Percentiles rank a stretch among this genome's conserved stretches.
Evolutionary conservation across 2,888 invertebrate genomes (phyloP).

Genomic region (Mythimna loreyi): DNA sequence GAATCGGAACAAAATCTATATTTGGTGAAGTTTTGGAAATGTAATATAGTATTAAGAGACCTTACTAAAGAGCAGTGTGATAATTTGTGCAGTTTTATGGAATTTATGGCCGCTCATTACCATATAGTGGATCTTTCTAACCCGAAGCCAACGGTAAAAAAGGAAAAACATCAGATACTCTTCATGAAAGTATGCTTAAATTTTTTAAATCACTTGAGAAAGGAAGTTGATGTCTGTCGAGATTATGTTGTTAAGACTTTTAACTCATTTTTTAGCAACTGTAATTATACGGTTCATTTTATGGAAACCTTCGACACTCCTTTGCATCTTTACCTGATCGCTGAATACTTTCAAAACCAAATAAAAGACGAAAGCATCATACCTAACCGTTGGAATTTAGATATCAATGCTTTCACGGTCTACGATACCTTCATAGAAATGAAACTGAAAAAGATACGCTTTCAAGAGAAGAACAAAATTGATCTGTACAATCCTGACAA

Average conservation of each 20-base stretch:
- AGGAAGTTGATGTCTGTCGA: constrained; percentile 14
- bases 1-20: constrained; percentile 29
- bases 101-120: constrained; percentile 14
- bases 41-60: constrained; percentile 28
- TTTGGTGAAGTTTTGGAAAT: constrained; percentile 38
- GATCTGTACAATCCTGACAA: constrained; percentile 42
- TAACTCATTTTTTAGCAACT: constrained; percentile 7
- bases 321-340: constrained; percentile 42
- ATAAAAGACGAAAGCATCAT: constrained; percentile 6
- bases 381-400: constrained; percentile 41
- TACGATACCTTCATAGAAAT: constrained; percentile 53
- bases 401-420: constrained; percentile 43
- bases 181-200: constrained; percentile 21
- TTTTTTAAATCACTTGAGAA: constrained; percentile 16
- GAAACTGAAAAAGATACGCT: constrained; percentile 44
- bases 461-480: constrained; percentile 50
- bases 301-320: constrained; percentile 26
- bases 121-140: not conserved
- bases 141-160: not conserved
- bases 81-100: constrained; percentile 40
- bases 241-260: not conserved
- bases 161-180: not conserved
- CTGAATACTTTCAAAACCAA: constrained; percentile 35
- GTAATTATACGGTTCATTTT: not conserved
- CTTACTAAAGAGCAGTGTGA: constrained; percentile 22